Percentiles rank a stretch among this genome's conserved stretches.
These are phyloP conservation scores for Coptotermes formosanus DNA, from an alignment of 1,140 invertebrate genomes.

Conservation along the genomic window DNA sequence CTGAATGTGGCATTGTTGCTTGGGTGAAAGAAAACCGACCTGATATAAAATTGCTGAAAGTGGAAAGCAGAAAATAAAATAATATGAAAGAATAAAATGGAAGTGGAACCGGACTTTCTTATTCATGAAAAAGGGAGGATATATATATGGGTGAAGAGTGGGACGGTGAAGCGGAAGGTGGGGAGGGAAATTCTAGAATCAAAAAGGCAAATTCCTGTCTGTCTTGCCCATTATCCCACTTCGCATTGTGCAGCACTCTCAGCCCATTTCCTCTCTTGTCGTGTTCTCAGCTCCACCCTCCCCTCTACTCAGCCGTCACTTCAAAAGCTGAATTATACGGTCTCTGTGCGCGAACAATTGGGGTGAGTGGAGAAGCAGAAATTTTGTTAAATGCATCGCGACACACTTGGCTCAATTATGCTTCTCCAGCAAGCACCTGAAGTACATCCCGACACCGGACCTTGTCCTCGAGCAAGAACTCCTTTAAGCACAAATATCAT, in stretches of 20 bases:
- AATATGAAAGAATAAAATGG: not conserved
- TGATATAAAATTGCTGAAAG: not conserved
- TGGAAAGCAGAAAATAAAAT: not conserved
- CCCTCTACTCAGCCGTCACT: not conserved
- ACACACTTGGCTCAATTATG: not conserved
- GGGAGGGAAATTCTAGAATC: not conserved
- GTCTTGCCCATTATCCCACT: not conserved
- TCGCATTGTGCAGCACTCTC: not conserved
- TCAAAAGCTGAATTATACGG: not conserved
- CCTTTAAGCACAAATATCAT: too few relatives aligned
- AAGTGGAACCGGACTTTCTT: not conserved
- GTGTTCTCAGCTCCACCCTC: not conserved
- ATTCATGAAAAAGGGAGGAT: not conserved
- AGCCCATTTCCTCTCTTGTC: not conserved
- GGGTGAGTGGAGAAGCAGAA: not conserved
- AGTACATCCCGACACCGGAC: too few relatives aligned
- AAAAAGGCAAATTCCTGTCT: constrained; percentile 13
- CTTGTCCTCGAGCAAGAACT: too few relatives aligned
- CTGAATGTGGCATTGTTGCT: too few relatives aligned
- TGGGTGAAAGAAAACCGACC: not conserved
- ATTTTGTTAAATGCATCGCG: constrained; percentile 7
- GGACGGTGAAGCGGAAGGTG: too few relatives aligned
- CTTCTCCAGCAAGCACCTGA: too few relatives aligned
- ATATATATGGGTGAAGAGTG: too few relatives aligned
- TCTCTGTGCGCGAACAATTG: too few relatives aligned